Evolutionary conservation across 2,113 vertebrate genomes (phyloP).

Genomic region (Microtus oregoni): DNA sequence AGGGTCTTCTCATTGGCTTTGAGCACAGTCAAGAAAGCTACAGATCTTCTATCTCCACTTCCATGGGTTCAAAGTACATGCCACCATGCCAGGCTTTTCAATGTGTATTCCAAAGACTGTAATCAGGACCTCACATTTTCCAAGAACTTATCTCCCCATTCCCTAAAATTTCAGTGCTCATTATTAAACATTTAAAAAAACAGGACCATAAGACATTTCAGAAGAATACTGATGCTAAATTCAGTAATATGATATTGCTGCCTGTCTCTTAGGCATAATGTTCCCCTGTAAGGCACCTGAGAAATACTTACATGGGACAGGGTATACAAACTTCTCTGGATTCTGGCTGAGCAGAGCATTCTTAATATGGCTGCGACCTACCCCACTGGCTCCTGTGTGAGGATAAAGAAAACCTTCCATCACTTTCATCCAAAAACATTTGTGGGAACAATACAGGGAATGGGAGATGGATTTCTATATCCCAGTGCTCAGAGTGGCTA

Average conservation of each 20-base stretch:
- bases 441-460: not conserved
- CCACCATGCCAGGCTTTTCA: not conserved
- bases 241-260: not conserved
- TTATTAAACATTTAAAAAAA: not conserved
- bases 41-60: not conserved
- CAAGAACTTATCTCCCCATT: not conserved
- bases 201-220: not conserved
- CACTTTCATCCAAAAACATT: not conserved
- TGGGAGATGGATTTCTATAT: not conserved
- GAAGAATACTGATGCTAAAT: not conserved
- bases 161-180: not conserved
- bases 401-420: slow-evolving; percentile 44
- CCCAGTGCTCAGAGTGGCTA: not conserved
- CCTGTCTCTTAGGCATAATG: not conserved
- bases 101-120: not conserved
- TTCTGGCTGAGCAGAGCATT: slow-evolving; percentile 93
- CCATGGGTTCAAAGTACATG: not conserved
- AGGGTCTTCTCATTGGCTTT: not conserved
- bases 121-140: not conserved
- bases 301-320: slow-evolving; percentile 93
- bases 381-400: slow-evolving; percentile 93
- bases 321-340: slow-evolving; percentile 95
- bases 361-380: slow-evolving; percentile 99
- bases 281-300: not conserved
- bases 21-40: not conserved